phyloP scores from a whole-genome alignment of 2,113 vertebrate species.

The Axis porcinus region DNA sequence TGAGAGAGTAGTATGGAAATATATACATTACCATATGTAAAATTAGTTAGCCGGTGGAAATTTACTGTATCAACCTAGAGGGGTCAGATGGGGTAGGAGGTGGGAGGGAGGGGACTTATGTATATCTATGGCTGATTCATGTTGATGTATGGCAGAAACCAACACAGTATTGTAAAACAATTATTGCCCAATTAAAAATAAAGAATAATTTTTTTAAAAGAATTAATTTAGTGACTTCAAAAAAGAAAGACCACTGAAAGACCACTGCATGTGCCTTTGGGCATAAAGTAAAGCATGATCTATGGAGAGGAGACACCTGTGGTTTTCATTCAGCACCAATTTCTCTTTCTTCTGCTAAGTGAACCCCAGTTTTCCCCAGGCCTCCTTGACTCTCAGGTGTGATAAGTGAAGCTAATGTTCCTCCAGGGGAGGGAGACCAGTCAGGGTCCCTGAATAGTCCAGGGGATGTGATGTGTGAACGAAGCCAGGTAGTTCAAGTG shows the following conservation, averaged over 20 bases:
- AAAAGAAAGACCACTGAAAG: background rate
- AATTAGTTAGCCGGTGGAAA: background rate
- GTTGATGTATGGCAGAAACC: background rate
- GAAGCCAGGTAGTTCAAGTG: no score
- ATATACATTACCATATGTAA: background rate
- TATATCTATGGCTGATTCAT: background rate
- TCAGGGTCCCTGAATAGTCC: background rate
- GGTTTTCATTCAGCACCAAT: background rate
- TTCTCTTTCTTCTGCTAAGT: background rate
- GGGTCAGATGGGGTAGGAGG: background rate
- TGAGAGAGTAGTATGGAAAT: background rate
- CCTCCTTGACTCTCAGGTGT: background rate
- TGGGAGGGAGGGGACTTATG: background rate
- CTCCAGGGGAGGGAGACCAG: no score
- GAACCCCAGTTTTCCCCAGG: background rate
- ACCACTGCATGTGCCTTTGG: no score
- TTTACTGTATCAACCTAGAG: background rate
- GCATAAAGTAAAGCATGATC: background rate
- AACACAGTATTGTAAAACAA: background rate
- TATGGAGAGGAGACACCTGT: background rate
- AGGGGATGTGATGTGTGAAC: background rate
- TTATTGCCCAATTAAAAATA: background rate
- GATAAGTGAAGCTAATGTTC: accelerated
- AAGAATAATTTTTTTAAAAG: background rate
- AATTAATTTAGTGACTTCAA: background rate